Base-by-base conservation (phyloP, 2,888 invertebrate species). In the Spodoptera exigua region DNA sequence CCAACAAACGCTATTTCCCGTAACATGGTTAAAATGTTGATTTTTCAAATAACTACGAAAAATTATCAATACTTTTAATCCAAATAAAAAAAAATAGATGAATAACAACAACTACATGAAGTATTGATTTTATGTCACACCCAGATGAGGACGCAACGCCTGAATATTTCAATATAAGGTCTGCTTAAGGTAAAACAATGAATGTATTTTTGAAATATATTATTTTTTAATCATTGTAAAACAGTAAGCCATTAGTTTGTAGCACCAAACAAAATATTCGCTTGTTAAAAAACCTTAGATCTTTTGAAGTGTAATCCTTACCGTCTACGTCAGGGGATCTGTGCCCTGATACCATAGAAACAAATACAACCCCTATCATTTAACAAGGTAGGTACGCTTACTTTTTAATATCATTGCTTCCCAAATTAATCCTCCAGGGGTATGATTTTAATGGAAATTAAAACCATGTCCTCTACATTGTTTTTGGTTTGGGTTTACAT, bases 61-160 rank as follows among this genome's bases (percentile, higher is more conserved):
- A n/a, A n/a, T n/a, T n/a, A n/a, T n/a, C n/a, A n/a, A n/a, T n/a
- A n/a, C n/a, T n/a, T n/a, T n/a, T n/a, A n/a, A n/a, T n/a, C n/a
- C n/a, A 3, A 27, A 27, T 9, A 5, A 21, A 3, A 21, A 21
- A 21, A 21, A 21, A 21, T 21, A 2, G 21, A 5, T 21, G 27
- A 7, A 5, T 27, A 7, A 27, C 27, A 27, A 27, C 7, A 27
- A 9, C 5, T 9, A 27, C 47, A 32, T 48, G 35, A 14, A 41
- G 49, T 70, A 70, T 70, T 55, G 72, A 70, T 72, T 72, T 63
- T 53, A 39, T 59, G 63, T 51, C 63, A 45, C 13, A 40, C 44
- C 16, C 57, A 57, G 36, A 0, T 7, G 27, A 27, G 27, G 27
- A 27, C 27, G 13, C 34, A 7, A 36, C 39, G 39, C 32, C 40